Evolutionary conservation across 2,888 invertebrate species (phyloP).

Genomic region (Drosophila meridiana): DNA sequence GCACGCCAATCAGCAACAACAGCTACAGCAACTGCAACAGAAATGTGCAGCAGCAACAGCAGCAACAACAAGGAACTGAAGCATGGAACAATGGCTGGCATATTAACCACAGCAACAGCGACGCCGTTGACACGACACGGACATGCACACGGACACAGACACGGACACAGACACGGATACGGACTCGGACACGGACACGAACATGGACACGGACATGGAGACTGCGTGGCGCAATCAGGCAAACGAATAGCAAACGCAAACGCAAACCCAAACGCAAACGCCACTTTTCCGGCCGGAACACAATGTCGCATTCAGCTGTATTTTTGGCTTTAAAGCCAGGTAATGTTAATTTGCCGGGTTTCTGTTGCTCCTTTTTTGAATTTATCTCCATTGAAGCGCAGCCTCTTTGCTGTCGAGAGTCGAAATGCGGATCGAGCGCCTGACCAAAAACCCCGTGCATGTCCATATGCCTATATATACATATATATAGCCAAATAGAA

Average conservation of each 20-base stretch:
- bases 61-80: conserved; percentile 11
- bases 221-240: conserved; percentile 63
- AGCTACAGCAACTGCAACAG: conserved; percentile 23
- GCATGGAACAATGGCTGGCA: conserved; percentile 55
- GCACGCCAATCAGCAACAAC: conserved; percentile 68
- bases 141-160: conserved; percentile 33
- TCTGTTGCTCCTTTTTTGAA: not conserved
- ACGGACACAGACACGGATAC: not conserved
- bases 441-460: not conserved
- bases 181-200: not conserved
- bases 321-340: conserved; percentile 54
- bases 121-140: conserved; percentile 59
- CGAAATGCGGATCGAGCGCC: not conserved
- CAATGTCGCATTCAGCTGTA: conserved; percentile 40
- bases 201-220: conserved; percentile 28
- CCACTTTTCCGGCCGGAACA: conserved; percentile 45
- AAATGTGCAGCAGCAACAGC: conserved; percentile 18
- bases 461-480: not conserved
- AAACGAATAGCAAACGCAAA: conserved; percentile 44
- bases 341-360: conserved; percentile 25
- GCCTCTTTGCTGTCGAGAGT: conserved; percentile 30
- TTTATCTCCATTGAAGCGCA: conserved; percentile 7
- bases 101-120: conserved; percentile 73
- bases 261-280: conserved; percentile 44
- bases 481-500: not conserved